Evolutionary conservation across 2,888 invertebrate species (phyloP), one percentile per base, ranked within the genome.

Genomic region (Plebejus argus): DNA sequence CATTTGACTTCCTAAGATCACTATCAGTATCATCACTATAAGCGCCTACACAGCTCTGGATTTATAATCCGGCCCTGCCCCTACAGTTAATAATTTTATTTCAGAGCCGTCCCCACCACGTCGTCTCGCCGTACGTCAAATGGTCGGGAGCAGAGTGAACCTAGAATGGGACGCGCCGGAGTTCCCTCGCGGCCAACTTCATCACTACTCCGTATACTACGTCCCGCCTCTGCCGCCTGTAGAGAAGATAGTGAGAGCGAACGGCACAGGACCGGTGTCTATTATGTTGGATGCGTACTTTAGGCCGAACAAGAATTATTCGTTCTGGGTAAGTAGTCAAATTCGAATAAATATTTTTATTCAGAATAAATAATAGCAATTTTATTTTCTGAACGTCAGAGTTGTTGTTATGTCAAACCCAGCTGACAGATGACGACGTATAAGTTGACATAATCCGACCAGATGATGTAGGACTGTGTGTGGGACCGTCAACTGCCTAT

Each of bases 121-220:
- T 79, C 95, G 96, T 77, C 89, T 98, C 0, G 95, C 94, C 0
- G 96, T 96, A 0, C 91, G 91, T 0, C 97, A 97, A 85, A 90
- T 94, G 80, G 95, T 96, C 82, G 96, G 96, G 0, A 89, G 89
- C 4, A 87, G 95, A n/a, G 95, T 97, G 20, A 91, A 95, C 80
- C 92, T 97, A 0, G 89, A 94, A 0, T 98, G 98, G 98, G 95
- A 95, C 80, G 90, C 95, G 12, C 97, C 98, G 0, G 85, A 88
- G 3, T 84, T 90, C 49, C 95, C 96, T 0, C 95, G 95, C 79
- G 97, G 97, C 0, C 82, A 90, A 0, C 93, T 97, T 1, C 90
- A 86, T 0, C 90, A 92, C 70, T 98, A 97, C 87, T 95, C 96
- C 0, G 78, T 93, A 76, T 95, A 95, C 84, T 95, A 96, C 86